Evolutionary conservation across 1,140 invertebrate genomes (phyloP).

Genomic region (Drosophila baimaii): DNA sequence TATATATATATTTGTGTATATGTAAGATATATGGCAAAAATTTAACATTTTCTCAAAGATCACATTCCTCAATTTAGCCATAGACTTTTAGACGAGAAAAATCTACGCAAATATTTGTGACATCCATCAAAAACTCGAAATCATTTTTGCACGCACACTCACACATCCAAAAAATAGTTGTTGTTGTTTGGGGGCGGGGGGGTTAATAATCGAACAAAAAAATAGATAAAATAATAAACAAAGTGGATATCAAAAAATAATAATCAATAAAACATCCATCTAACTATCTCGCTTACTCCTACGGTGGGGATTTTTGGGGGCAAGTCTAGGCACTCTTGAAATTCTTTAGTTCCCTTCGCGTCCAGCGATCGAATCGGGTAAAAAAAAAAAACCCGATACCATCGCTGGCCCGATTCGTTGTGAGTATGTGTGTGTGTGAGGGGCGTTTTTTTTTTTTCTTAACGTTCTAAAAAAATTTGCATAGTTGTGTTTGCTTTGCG

Average conservation of each 20-base stretch:
- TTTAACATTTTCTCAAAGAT: slow-evolving; percentile 65
- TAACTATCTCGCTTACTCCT: slow-evolving; percentile 55
- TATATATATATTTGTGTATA: slow-evolving; percentile 60
- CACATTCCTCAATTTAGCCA: slow-evolving; percentile 77
- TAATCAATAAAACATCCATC: slow-evolving; percentile 20
- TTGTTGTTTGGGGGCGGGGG: slow-evolving; percentile 7
- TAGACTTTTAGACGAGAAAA: slow-evolving; percentile 83
- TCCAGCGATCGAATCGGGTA: slow-evolving; percentile 16
- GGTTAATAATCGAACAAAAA: slow-evolving; percentile 46
- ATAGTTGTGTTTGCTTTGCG: slow-evolving; percentile 55
- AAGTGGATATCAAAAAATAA: slow-evolving; percentile 57
- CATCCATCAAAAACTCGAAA: slow-evolving; percentile 48
- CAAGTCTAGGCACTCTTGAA: slow-evolving; percentile 81
- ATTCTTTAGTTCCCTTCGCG: slow-evolving; percentile 69
- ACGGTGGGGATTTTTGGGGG: slow-evolving; percentile 72
- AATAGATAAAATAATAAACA: slow-evolving; percentile 51
- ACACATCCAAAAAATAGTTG: slow-evolving; percentile 33
- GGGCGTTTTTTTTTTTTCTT: slow-evolving; percentile 21
- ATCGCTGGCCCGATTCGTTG: slow-evolving; percentile 40
- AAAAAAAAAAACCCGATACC: neutral
- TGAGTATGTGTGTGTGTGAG: slow-evolving; percentile 37
- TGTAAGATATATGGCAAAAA: slow-evolving; percentile 80
- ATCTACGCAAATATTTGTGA: slow-evolving; percentile 81
- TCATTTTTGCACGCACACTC: slow-evolving; percentile 68
- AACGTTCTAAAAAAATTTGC: slow-evolving; percentile 70